Evolutionary conservation across 2,888 invertebrate genomes (phyloP), one percentile per base, ranked within the genome.

Genomic region (Mantis religiosa): DNA sequence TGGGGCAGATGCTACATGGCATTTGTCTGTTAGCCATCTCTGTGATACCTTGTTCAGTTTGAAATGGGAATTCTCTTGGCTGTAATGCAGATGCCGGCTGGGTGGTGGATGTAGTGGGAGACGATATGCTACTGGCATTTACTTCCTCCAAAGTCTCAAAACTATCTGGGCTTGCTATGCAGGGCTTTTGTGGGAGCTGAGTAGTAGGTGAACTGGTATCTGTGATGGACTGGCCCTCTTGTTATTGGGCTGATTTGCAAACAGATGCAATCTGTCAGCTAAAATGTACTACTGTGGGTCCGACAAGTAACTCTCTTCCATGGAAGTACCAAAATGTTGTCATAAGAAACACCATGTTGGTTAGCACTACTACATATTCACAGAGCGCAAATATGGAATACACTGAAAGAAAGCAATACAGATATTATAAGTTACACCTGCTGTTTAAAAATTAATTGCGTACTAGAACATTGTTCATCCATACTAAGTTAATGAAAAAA

Each of bases 291-390:
- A 91, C 91, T 84, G 88, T 90, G 82, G 91, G 91, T 88, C 91
- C 91, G 87, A 92, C 91, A 41, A 91, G 90, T 47, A 92, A 89
- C 87, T 91, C 93, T 89, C 93, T 92, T 91, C 94, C 95, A 92
- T 95, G 93, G 92, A 99, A 97, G 93, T 99, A 99, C 94, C 96
- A 97, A 91, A 96, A 96, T 15, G 97, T 97, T 84, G 98, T 98
- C 94, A 97, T 96, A 92, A 99, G 99, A 93, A 97, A 99, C 91
- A 95, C 96, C 95, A 99, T 98, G 93, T 99, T 99, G 91, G 98
- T 97, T 87, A 98, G 93, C 27, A 99, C 98, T 84, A 98, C 98
- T 90, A 98, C 94, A 93, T 99, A 99, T 94, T 99, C 99, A 90
- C 97, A 96, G 89, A 98, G 94, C 41, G 98, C 98, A 94, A 99